A percentile compares a stretch with the other conserved stretches of the same genome.
These are phyloP conservation scores for Ornithorhynchus anatinus DNA, from an alignment of 2,113 vertebrate species.

Conservation along the genomic window DNA sequence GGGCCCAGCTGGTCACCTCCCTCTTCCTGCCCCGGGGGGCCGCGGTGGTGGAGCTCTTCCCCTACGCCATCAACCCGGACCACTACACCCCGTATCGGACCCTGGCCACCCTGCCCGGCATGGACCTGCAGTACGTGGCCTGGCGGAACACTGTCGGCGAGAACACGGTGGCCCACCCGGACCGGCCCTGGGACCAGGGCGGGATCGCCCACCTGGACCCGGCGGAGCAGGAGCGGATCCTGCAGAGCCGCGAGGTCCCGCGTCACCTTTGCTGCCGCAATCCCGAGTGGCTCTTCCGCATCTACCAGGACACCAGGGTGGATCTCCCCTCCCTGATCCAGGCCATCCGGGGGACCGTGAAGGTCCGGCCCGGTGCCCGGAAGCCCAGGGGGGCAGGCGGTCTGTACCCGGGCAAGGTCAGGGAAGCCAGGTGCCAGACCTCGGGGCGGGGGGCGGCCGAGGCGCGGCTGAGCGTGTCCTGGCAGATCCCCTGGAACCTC, in stretches of 20 bases:
- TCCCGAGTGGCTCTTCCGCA: conserved; percentile 95
- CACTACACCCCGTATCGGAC: conserved; percentile 97
- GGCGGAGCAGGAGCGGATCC: conserved; percentile 87
- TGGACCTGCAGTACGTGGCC: conserved; percentile 93
- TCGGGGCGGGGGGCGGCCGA: conserved; percentile 84
- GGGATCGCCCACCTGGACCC: conserved; percentile 89
- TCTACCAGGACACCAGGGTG: conserved; percentile 96
- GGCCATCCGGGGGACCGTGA: conserved; percentile 78
- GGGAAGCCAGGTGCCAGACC: conserved; percentile 88
- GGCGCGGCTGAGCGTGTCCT: conserved; percentile 89
- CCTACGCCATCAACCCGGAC: conserved; percentile 92
- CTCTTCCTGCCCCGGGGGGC: conserved; percentile 93
- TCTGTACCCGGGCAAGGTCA: conserved; percentile 91
- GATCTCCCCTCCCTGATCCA: conserved; percentile 87
- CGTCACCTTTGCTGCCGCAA: conserved; percentile 95
- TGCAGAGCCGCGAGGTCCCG: conserved; percentile 86
- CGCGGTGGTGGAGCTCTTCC: conserved; percentile 90
- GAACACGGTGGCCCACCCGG: conserved; percentile 84
- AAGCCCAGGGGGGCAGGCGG: conserved; percentile 76
- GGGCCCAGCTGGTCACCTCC: conserved; percentile 90
- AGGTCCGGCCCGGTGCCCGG: conserved; percentile 74
- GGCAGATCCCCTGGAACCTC: conserved; percentile 98
- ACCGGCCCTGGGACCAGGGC: conserved; percentile 94
- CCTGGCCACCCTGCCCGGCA: conserved; percentile 87
- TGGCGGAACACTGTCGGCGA: conserved; percentile 87